These are phyloP conservation scores for Chanos chanos DNA, from an alignment of 2,797 vertebrate species.

Conservation along the genomic window DNA sequence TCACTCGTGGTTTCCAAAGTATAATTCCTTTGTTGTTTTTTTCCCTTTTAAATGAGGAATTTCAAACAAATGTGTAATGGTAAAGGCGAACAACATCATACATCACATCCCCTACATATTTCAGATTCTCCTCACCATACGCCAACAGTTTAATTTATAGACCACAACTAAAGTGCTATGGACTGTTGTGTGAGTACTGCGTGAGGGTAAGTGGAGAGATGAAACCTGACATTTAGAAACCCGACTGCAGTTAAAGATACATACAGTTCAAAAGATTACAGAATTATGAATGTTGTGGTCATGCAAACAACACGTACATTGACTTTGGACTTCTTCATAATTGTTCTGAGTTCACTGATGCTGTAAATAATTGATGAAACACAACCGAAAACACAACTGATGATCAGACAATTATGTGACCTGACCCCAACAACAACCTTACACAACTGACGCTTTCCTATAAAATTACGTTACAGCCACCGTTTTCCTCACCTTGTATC, in stretches of 20 bases:
- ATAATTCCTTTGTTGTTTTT: background rate
- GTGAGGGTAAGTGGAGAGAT: no score
- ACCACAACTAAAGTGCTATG: background rate
- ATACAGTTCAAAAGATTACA: no score
- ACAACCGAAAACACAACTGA: slow-evolving; percentile 57
- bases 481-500: no score
- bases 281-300: no score
- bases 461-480: no score
- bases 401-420: slow-evolving; percentile 63
- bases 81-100: background rate
- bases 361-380: slow-evolving; percentile 39
- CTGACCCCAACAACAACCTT: slow-evolving; percentile 75
- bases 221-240: no score
- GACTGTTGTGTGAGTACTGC: background rate
- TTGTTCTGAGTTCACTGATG: slow-evolving; percentile 31
- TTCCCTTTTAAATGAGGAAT: background rate
- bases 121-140: background rate
- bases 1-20: slow-evolving; percentile 23
- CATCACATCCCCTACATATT: background rate
- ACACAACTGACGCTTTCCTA: no score
- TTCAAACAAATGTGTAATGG: slow-evolving; percentile 2
- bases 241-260: no score
- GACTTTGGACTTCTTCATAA: no score
- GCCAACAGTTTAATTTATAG: background rate
- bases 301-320: no score